Evolutionary conservation across 1,140 invertebrate genomes (phyloP).

Genomic region (Colletes latitarsis): DNA sequence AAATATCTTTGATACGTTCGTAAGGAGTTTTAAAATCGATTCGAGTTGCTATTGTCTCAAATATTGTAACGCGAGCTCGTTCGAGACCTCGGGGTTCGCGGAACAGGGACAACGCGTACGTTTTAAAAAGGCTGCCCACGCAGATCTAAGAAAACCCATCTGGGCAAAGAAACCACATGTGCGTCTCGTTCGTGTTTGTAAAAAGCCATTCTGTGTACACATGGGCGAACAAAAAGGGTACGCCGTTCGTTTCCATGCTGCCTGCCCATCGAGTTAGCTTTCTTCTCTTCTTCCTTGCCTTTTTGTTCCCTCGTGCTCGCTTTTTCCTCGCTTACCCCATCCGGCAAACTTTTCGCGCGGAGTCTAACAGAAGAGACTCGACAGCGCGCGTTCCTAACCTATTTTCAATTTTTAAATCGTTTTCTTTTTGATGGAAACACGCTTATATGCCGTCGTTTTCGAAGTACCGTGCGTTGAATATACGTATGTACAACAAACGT

Average conservation of each 20-base stretch:
- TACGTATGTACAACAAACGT: no score
- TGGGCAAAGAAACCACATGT: slow-evolving; percentile 15
- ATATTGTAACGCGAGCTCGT: no score
- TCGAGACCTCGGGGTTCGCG: no score
- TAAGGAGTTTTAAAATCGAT: no score
- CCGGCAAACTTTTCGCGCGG: neutral
- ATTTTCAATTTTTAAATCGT: neutral
- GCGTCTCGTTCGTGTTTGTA: slow-evolving; percentile 2
- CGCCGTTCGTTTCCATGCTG: slow-evolving; percentile 15
- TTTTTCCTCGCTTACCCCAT: neutral
- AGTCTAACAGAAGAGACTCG: neutral
- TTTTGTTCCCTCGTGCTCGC: neutral
- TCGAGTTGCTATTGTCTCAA: no score
- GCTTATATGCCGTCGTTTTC: no score
- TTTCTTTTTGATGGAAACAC: neutral
- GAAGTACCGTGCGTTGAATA: neutral
- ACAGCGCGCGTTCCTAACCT: neutral
- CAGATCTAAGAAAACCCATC: slow-evolving; percentile 17
- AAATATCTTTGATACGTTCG: no score
- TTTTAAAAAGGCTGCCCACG: neutral
- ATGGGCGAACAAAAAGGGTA: neutral
- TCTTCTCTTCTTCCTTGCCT: neutral
- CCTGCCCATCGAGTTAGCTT: neutral
- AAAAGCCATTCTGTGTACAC: slow-evolving; percentile 1
- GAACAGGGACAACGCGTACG: no score